Conservation (phyloP, 2,113 vertebrate species). For the Podiceps cristatus region DNA sequence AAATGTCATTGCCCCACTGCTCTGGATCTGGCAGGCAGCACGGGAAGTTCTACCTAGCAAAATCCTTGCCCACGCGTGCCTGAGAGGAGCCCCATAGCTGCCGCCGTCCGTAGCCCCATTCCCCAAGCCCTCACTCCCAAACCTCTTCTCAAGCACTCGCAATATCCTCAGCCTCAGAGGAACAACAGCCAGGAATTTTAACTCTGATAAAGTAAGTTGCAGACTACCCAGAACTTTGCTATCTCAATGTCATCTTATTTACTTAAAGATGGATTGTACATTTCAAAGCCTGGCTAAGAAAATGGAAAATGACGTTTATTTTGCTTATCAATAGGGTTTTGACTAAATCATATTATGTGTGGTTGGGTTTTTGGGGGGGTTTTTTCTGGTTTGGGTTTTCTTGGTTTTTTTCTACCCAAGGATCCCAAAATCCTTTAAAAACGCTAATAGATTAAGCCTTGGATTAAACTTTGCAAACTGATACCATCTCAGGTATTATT, state of each 20-base stretch:
- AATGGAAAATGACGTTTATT: not conserved
- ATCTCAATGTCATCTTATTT: not conserved
- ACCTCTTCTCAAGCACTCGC: not conserved
- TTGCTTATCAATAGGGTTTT: not conserved
- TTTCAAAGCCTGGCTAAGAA: not conserved
- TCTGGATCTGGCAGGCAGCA: not conserved
- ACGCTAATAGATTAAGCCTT: not conserved
- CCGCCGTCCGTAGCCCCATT: not conserved
- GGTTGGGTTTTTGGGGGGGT: too few species aligned
- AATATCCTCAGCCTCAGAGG: not conserved
- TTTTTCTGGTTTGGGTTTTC: not conserved
- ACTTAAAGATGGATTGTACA: accelerated
- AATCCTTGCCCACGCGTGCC: not conserved
- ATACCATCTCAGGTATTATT: not conserved
- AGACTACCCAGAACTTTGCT: not conserved
- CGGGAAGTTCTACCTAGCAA: not conserved
- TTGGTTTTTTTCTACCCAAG: not conserved
- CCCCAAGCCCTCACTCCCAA: not conserved
- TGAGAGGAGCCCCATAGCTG: not conserved
- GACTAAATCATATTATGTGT: not conserved
- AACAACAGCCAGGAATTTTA: not conserved
- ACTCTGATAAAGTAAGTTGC: not conserved
- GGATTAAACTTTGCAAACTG: not conserved
- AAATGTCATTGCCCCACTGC: not conserved
- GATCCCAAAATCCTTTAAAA: not conserved